phyloP scores from a whole-genome alignment of 2,797 vertebrate species.

The Thunnus albacares region DNA sequence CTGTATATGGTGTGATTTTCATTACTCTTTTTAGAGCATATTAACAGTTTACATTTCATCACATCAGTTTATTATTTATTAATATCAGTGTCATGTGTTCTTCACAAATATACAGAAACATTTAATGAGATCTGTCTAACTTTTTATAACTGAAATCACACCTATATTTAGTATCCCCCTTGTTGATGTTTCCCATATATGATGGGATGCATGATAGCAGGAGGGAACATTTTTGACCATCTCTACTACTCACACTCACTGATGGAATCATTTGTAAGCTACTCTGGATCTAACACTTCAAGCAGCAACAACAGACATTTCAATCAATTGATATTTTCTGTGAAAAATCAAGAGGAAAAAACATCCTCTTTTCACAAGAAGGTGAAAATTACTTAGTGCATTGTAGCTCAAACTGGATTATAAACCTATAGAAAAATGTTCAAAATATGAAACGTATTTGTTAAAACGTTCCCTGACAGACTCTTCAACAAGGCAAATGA shows the following conservation, averaged over 20 bases:
- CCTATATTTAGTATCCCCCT: neutral
- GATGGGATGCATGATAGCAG: neutral
- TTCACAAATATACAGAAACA: slow-evolving; percentile 1
- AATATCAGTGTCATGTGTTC: neutral
- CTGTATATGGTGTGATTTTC: neutral
- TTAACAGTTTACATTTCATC: slow-evolving; percentile 6
- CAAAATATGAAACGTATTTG: neutral
- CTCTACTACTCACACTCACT: neutral
- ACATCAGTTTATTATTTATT: slow-evolving; percentile 2
- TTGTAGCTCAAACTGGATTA: neutral
- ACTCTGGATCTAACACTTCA: neutral
- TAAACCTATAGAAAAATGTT: neutral
- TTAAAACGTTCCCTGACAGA: too few relatives aligned
- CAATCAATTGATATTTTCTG: neutral
- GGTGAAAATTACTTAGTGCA: too few relatives aligned
- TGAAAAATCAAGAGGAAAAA: neutral
- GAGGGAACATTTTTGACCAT: neutral
- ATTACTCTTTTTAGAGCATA: neutral
- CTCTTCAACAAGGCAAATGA: too few relatives aligned
- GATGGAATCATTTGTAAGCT: neutral
- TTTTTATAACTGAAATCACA: slow-evolving; percentile 11
- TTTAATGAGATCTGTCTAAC: neutral
- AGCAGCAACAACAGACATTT: neutral
- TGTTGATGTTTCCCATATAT: slow-evolving; percentile 6
- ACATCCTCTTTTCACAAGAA: neutral